Percentiles rank a stretch among this genome's conserved stretches.
phyloP scores from a whole-genome alignment of 2,113 vertebrate genomes.

The Pipa parva region DNA sequence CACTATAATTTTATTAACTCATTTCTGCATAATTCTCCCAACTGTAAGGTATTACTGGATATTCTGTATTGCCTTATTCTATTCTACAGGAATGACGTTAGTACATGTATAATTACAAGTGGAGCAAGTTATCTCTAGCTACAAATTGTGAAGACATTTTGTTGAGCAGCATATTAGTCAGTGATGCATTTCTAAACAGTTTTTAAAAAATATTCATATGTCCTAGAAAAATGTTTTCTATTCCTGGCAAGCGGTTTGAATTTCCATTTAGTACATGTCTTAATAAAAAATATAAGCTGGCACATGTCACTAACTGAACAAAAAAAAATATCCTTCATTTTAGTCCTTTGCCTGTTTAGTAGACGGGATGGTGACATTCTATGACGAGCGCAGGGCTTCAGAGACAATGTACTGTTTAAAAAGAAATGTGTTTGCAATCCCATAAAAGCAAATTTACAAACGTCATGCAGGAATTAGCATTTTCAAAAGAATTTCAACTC shows the following conservation, averaged over 20 bases:
- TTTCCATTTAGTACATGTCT: constrained; percentile 22
- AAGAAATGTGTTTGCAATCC: constrained; percentile 25
- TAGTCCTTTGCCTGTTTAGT: constrained; percentile 26
- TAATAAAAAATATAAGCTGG: constrained; percentile 20
- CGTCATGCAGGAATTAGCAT: constrained; percentile 39
- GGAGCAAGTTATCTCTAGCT: no score
- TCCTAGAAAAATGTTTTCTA: constrained; percentile 1
- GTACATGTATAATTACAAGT: no score
- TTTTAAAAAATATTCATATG: no score
- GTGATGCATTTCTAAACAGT: no score
- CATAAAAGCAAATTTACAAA: constrained; percentile 38
- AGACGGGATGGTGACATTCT: constrained; percentile 33
- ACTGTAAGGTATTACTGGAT: no score
- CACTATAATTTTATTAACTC: no score
- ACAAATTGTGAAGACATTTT: no score
- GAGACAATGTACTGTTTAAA: constrained; percentile 33
- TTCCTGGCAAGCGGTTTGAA: constrained; percentile 18
- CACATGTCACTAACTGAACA: constrained; percentile 3
- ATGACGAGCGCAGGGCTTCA: constrained; percentile 23
- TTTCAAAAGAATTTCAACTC: constrained; percentile 36
- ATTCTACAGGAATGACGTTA: no score
- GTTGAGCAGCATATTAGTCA: no score
- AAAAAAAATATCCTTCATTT: constrained; percentile 11
- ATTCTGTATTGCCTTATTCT: no score
- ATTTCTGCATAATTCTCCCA: no score